Conservation (phyloP, 2,888 invertebrate species). For the Platerodrilus igneus region DNA sequence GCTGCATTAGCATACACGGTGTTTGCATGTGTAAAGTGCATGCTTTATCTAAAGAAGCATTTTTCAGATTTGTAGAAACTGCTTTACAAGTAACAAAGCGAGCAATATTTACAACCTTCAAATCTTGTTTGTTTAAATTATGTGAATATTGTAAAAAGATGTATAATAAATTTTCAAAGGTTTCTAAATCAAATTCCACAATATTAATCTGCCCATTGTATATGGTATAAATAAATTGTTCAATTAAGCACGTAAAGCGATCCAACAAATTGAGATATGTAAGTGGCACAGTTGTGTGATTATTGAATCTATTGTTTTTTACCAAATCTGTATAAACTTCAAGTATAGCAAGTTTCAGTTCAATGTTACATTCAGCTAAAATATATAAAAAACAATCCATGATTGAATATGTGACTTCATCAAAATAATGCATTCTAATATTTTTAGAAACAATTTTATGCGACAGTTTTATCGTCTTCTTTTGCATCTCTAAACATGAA, state of each 20-base stretch:
- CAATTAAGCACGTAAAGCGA: conserved; percentile 22
- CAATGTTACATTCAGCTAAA: conserved; percentile 16
- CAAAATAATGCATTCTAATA: conserved; percentile 30
- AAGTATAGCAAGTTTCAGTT: conserved; percentile 19
- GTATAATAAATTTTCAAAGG: conserved; percentile 27
- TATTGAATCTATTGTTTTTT: neutral
- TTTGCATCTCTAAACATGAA: conserved; percentile 32
- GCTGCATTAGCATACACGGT: too few species aligned
- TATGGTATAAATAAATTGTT: conserved; percentile 35
- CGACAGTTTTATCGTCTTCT: conserved; percentile 36
- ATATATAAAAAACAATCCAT: conserved; percentile 16
- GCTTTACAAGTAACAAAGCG: neutral
- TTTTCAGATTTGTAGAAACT: neutral
- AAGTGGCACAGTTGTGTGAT: neutral
- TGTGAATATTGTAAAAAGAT: conserved; percentile 1
- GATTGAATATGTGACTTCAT: conserved; percentile 8
- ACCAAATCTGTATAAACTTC: conserved; percentile 16
- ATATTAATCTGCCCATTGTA: conserved; percentile 28
- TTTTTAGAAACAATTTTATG: conserved; percentile 30
- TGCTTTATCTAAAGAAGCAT: neutral
- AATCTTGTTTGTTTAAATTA: conserved; percentile 2
- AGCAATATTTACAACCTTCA: conserved; percentile 5
- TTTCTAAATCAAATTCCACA: conserved; percentile 16
- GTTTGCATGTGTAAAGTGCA: neutral
- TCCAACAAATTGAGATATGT: conserved; percentile 13